A percentile compares a stretch with the other conserved stretches of the same genome.
Evolutionary conservation across 2,113 vertebrate genomes (phyloP).

Genomic region (Protobothrops flavoviridis): DNA sequence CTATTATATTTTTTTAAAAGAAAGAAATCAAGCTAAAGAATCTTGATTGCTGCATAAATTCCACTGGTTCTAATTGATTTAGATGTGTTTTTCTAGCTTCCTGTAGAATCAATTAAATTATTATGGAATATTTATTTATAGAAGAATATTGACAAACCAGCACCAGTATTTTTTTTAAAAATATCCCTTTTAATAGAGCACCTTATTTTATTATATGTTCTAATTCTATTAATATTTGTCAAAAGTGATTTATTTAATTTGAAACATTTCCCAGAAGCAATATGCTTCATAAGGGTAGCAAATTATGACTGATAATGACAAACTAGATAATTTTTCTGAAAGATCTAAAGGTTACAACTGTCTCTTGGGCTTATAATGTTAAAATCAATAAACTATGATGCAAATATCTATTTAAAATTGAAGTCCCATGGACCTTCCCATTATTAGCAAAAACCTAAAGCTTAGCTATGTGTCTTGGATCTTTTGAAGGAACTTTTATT

Average conservation of each 20-base stretch:
- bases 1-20: background rate
- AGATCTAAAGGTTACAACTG: background rate
- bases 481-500: conserved; percentile 12
- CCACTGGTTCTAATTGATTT: background rate
- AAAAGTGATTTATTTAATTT: background rate
- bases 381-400: background rate
- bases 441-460: background rate
- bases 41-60: background rate
- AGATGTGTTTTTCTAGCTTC: background rate
- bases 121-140: background rate
- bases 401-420: conserved; percentile 35
- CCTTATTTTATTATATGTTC: background rate
- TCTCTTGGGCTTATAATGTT: background rate
- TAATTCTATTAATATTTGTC: background rate
- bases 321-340: background rate
- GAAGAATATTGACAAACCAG: background rate
- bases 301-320: background rate
- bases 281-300: background rate
- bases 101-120: background rate
- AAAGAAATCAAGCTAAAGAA: background rate
- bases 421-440: background rate
- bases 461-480: background rate
- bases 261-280: background rate
- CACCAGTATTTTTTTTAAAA: background rate
- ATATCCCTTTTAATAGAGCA: background rate